These are phyloP conservation scores for Actinostola sp. DNA, from an alignment of 92 coral and sea anemone species.

Conservation along the genomic window DNA sequence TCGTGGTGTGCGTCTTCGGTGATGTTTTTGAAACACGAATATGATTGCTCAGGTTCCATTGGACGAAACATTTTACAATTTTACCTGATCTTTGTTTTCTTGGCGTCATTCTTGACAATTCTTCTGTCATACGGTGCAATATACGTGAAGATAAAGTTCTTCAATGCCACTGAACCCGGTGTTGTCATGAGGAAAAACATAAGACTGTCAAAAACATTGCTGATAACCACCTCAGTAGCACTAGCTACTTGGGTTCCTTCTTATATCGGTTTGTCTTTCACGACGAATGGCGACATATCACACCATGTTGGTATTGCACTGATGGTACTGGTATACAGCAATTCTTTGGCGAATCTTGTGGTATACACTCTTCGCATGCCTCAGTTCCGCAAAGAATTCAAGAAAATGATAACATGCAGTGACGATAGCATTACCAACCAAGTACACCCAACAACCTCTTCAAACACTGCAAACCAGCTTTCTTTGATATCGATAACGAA, in stretches of 20 bases:
- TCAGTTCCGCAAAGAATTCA: slow-evolving; percentile 23
- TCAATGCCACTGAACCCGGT: not conserved
- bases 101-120: not conserved
- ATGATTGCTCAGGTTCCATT: not conserved
- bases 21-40: not conserved
- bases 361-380: slow-evolving; percentile 26
- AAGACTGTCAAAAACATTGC: slow-evolving; percentile 13
- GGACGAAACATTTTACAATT: not conserved
- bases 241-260: slow-evolving; percentile 15
- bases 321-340: slow-evolving; percentile 3
- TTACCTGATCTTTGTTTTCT: not conserved
- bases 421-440: too few relatives aligned
- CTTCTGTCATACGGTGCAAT: slow-evolving; percentile 7
- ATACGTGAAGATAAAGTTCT: not conserved
- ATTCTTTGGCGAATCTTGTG: slow-evolving; percentile 17
- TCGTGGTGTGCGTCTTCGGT: slow-evolving; percentile 4
- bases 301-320: not conserved
- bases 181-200: not conserved
- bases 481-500: too few relatives aligned
- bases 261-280: not conserved
- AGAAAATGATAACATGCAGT: slow-evolving; percentile 1
- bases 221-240: slow-evolving; percentile 2
- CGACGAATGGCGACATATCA: not conserved
- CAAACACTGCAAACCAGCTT: too few relatives aligned
- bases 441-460: too few relatives aligned